A percentile compares a stretch with the other conserved stretches of the same genome.
These are phyloP conservation scores for Circaetus cinerascens DNA, from an alignment of 2,113 vertebrate genomes.

Conservation along the genomic window DNA sequence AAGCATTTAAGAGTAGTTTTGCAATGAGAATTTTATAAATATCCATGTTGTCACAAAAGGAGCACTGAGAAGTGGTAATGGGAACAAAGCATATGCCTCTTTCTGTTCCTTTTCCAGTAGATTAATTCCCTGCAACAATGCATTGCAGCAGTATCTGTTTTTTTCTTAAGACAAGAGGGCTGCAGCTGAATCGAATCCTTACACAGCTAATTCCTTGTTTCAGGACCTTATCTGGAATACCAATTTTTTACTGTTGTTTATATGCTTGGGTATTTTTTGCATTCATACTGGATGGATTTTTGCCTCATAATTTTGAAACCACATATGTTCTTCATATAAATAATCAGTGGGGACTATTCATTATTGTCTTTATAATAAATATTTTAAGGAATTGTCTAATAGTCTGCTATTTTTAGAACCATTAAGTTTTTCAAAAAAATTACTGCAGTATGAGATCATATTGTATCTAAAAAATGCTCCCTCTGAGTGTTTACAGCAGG, in stretches of 20 bases:
- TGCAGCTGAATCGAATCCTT: neutral
- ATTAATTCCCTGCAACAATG: neutral
- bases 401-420: neutral
- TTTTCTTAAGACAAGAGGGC: neutral
- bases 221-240: neutral
- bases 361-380: neutral
- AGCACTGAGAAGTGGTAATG: neutral
- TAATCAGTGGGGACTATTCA: neutral
- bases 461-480: neutral
- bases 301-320: neutral
- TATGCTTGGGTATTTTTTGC: neutral
- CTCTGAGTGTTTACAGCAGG: neutral
- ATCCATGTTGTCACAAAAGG: neutral
- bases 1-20: neutral
- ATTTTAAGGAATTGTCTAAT: neutral
- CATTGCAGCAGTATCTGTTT: neutral
- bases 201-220: neutral
- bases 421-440: neutral
- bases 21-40: neutral
- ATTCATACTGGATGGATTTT: neutral
- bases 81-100: neutral
- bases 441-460: neutral
- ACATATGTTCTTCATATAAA: accelerated
- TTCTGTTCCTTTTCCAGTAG: neutral
- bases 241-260: neutral